A percentile compares a stretch with the other conserved stretches of the same genome.
These are phyloP conservation scores for Corythaixoides concolor DNA, from an alignment of 2,113 vertebrate species.

Conservation along the genomic window DNA sequence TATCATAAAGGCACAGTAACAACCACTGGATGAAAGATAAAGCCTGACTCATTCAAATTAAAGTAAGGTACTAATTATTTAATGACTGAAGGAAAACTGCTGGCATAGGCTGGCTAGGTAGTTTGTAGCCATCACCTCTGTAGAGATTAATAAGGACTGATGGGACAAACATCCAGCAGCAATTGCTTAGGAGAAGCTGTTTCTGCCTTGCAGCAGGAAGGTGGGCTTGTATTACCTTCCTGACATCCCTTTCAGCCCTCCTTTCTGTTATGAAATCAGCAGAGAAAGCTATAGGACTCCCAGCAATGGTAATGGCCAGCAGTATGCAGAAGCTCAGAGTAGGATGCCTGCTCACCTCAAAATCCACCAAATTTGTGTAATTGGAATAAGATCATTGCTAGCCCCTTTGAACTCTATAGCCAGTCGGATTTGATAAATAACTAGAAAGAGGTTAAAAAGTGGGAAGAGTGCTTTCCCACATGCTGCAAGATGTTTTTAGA, in stretches of 20 bases:
- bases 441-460: not conserved
- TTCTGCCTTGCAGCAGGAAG: not conserved
- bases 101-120: not conserved
- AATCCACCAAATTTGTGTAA: not conserved
- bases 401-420: not conserved
- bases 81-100: not conserved
- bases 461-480: not conserved
- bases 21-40: not conserved
- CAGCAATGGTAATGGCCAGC: not conserved
- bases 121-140: not conserved
- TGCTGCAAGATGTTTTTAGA: not conserved
- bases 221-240: not conserved
- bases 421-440: not conserved
- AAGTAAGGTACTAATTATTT: conserved; percentile 24
- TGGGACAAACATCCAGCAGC: not conserved
- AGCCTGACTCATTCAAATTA: not conserved
- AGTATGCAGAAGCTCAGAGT: not conserved
- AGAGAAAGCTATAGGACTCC: not conserved
- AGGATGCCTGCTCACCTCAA: not conserved
- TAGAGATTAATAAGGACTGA: not conserved
- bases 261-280: not conserved
- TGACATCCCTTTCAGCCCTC: not conserved
- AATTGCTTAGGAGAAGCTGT: not conserved
- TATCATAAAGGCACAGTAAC: not conserved
- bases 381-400: not conserved